Conservation (phyloP, 2,113 vertebrate species). For the Lates calcarifer region DNA sequence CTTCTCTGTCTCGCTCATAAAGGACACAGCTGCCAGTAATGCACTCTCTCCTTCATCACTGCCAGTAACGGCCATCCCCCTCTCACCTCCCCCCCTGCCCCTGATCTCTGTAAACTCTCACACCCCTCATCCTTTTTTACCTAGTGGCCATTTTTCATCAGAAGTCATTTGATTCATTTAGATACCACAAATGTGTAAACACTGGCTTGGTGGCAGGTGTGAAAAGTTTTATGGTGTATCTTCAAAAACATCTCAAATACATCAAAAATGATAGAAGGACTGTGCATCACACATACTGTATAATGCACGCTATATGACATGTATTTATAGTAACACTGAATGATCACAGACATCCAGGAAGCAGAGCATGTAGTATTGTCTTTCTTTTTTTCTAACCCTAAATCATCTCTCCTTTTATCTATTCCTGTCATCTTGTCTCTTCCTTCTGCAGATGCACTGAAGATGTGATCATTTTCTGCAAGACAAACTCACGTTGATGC, state of each 20-base stretch:
- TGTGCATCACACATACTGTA: neutral
- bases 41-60: slow-evolving; percentile 79
- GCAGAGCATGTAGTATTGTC: neutral
- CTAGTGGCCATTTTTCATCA: slow-evolving; percentile 36
- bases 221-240: neutral
- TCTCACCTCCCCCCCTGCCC: slow-evolving; percentile 39
- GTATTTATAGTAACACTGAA: neutral
- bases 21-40: slow-evolving; percentile 87
- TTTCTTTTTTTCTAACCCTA: neutral
- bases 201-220: neutral
- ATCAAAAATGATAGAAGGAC: neutral
- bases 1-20: slow-evolving; percentile 87
- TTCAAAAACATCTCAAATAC: neutral
- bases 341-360: neutral
- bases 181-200: neutral
- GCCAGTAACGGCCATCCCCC: slow-evolving; percentile 84
- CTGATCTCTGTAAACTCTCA: slow-evolving; percentile 53
- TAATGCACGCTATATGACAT: neutral
- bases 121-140: slow-evolving; percentile 18
- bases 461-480: slow-evolving; percentile 2
- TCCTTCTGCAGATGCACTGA: slow-evolving; percentile 36
- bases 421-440: slow-evolving; percentile 14
- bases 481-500: neutral
- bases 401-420: slow-evolving; percentile 6
- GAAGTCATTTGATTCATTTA: neutral